Percentiles rank a stretch among this genome's conserved stretches.
Evolutionary conservation across 2,888 invertebrate species (phyloP).

Genomic region (Acrobasis consociella): DNA sequence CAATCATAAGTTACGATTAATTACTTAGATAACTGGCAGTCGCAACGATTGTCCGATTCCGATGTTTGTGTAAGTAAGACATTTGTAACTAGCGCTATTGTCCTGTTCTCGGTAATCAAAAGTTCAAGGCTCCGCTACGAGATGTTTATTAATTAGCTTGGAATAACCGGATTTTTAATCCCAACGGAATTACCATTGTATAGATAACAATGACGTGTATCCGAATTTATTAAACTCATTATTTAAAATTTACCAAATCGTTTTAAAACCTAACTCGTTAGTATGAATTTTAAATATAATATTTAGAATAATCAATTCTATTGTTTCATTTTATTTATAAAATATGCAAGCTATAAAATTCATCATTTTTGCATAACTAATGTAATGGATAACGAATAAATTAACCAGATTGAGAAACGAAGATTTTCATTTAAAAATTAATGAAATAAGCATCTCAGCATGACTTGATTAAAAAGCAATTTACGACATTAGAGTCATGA

Average conservation of each 20-base stretch:
- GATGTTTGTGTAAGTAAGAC: slow-evolving; percentile 62
- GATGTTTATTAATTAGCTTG: slow-evolving; percentile 79
- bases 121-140: slow-evolving; percentile 75
- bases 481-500: slow-evolving; percentile 22
- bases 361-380: slow-evolving; percentile 17
- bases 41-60: slow-evolving; percentile 52
- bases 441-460: slow-evolving; percentile 25
- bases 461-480: slow-evolving; percentile 24
- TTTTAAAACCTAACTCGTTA: background rate
- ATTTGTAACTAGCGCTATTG: slow-evolving; percentile 73
- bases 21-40: slow-evolving; percentile 75
- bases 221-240: slow-evolving; percentile 44
- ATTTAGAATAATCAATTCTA: slow-evolving; percentile 6
- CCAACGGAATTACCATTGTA: slow-evolving; percentile 55
- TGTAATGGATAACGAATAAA: slow-evolving; percentile 18
- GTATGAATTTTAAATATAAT: background rate
- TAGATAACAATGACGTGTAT: slow-evolving; percentile 64
- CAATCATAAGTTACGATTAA: slow-evolving; percentile 81
- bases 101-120: slow-evolving; percentile 71
- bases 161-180: slow-evolving; percentile 64
- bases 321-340: slow-evolving; percentile 20
- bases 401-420: slow-evolving; percentile 18
- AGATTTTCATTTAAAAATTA: slow-evolving; percentile 29
- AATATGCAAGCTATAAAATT: slow-evolving; percentile 14
- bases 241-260: slow-evolving; percentile 27